These are phyloP conservation scores for Cirrhinus molitorella DNA, from an alignment of 2,797 vertebrate species.

Conservation along the genomic window DNA sequence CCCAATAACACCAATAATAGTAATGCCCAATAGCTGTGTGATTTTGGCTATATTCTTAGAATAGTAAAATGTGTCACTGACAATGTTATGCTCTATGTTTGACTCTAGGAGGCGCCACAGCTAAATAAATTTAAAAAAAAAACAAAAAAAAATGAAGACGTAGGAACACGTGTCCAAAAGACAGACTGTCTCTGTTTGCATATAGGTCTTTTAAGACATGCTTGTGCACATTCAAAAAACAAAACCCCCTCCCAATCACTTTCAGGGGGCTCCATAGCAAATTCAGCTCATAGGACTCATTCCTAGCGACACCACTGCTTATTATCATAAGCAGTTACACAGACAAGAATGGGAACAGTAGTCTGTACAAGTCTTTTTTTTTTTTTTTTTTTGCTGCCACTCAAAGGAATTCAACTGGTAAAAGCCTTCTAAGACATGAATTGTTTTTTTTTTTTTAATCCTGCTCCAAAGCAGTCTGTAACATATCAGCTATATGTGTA, in stretches of 20 bases:
- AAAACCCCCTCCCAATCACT: too few species aligned
- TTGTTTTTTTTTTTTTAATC: background rate
- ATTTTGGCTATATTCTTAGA: background rate
- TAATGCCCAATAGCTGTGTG: background rate
- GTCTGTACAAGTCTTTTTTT: too few species aligned
- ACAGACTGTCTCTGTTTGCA: background rate
- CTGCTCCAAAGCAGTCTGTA: background rate
- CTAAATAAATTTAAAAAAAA: too few species aligned
- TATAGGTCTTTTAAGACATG: background rate
- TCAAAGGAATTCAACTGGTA: too few species aligned
- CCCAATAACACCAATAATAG: background rate
- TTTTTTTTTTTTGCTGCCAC: too few species aligned
- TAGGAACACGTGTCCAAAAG: too few species aligned
- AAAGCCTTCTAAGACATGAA: too few species aligned
- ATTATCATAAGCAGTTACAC: too few species aligned
- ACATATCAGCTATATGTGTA: background rate
- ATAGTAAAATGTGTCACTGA: background rate
- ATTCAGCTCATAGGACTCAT: too few species aligned
- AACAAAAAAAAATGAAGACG: background rate
- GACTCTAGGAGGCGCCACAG: slow-evolving; percentile 16
- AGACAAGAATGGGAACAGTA: too few species aligned
- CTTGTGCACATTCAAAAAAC: background rate
- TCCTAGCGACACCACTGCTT: too few species aligned
- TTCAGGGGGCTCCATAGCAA: too few species aligned
- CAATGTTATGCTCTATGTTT: background rate